Evolutionary conservation across 1,140 invertebrate species (phyloP), one percentile per base, ranked within the genome.

Genomic region (Eubasilissa regina): DNA sequence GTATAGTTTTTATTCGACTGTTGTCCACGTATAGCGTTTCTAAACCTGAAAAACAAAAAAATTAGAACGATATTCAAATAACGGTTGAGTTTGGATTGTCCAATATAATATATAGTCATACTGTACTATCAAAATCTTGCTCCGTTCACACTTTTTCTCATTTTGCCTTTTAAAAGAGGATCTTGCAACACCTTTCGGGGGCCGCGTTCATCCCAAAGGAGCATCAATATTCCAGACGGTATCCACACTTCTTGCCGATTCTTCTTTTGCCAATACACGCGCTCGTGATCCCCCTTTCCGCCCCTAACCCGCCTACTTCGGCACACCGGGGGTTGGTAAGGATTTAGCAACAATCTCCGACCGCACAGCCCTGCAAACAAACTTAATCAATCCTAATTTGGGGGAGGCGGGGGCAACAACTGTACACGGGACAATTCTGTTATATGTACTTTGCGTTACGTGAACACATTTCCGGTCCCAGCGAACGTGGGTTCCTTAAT

Each of bases 381-480:
- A 82, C 81, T 79, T 82, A 82, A 82, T 82, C 81, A 82, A 82
- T 82, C 81, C 81, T 82, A 82, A 82, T 82, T 82, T 80, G 77
- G 55, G 68, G 75, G 75, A 43, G 58, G 75, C 17, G 19, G 75
- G 58, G 17, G 19, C 62, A 7, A 35, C 1, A 35, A 48, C 21
- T 35, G 19, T 62, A 62, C 66, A 3, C 55, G 55, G 55, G 1
- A 13, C 48, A 51, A 51, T 51, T 35, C 11, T 51, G 55, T 10
- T 64, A 48, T 25, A 70, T 70, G 47, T 51, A 70, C 66, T 70
- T 43, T 12, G 19, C 74, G 15, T 48, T 70, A 51, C 15, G 66
- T 70, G 47, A 70, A 48, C 66, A 70, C 19, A 70, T 70, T 70
- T 48, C 17, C 15, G 3, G 17, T 70, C 51, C 66, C 45, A 48